Evolutionary conservation across 1,140 invertebrate genomes (phyloP).

Genomic region (Lerema accius): DNA sequence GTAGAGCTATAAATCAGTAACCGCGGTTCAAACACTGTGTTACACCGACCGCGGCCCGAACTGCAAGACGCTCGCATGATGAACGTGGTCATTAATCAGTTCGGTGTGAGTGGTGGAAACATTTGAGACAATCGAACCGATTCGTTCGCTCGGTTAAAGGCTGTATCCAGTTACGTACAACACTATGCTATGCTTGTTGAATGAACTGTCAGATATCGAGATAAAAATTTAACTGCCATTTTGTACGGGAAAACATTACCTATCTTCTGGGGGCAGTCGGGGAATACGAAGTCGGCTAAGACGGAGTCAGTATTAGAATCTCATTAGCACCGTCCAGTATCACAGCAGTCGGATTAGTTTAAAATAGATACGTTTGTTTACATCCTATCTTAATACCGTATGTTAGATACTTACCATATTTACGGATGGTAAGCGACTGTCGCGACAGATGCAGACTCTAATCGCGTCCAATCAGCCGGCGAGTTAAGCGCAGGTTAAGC

Average conservation of each 20-base stretch:
- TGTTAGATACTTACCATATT: neutral
- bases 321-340: neutral
- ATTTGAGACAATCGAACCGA: neutral
- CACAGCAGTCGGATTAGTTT: neutral
- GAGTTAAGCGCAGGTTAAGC: neutral
- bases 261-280: no score
- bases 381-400: neutral
- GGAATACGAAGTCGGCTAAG: no score
- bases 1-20: slow-evolving; percentile 8
- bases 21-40: neutral
- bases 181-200: no score
- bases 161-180: no score
- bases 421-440: neutral
- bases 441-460: neutral
- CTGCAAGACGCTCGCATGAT: neutral
- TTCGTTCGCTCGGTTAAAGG: no score
- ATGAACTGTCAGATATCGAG: no score
- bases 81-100: slow-evolving; percentile 11
- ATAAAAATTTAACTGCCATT: no score
- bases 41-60: slow-evolving; percentile 1
- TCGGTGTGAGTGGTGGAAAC: neutral
- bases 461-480: neutral
- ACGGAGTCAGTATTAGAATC: no score
- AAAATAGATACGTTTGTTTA: neutral
- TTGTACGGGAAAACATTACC: no score